Percentiles rank a stretch among this genome's conserved stretches.
Evolutionary conservation across 2,888 invertebrate genomes (phyloP).

Genomic region (Diloba caeruleocephala): DNA sequence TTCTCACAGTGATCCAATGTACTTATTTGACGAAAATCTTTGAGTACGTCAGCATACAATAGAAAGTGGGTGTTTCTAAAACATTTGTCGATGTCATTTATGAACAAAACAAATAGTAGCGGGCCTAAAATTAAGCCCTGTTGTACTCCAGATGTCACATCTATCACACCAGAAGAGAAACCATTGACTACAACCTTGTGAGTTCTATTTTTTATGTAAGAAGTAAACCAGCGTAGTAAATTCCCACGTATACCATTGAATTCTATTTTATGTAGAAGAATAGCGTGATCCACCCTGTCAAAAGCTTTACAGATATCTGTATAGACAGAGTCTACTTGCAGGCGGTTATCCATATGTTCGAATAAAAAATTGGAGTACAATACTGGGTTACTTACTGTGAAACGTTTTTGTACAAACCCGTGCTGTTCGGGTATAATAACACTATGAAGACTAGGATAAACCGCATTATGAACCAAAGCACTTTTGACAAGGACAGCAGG

Average conservation of each 20-base stretch:
- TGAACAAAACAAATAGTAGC: neutral
- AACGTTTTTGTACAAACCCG: neutral
- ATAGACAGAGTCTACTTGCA: neutral
- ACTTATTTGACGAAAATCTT: neutral
- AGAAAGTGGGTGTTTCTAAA: neutral
- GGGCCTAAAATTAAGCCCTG: neutral
- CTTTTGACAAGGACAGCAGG: slow-evolving; percentile 2
- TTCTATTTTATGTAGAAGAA: neutral
- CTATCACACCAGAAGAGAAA: neutral
- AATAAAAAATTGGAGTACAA: neutral
- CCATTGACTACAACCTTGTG: neutral
- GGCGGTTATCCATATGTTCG: neutral
- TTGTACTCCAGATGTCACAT: neutral
- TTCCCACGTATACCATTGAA: slow-evolving; percentile 2
- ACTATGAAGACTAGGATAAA: neutral
- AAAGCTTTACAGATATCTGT: neutral
- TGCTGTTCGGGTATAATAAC: slow-evolving; percentile 1
- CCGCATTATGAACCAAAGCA: slow-evolving; percentile 1
- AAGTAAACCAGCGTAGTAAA: neutral
- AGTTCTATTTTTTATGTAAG: neutral
- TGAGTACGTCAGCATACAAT: neutral
- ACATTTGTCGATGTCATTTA: neutral
- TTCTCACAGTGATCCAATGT: neutral
- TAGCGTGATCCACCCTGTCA: slow-evolving; percentile 1
- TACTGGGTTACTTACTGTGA: slow-evolving; percentile 1